Conservation (phyloP, 2,888 invertebrate species). For the Acrobasis consociella region DNA sequence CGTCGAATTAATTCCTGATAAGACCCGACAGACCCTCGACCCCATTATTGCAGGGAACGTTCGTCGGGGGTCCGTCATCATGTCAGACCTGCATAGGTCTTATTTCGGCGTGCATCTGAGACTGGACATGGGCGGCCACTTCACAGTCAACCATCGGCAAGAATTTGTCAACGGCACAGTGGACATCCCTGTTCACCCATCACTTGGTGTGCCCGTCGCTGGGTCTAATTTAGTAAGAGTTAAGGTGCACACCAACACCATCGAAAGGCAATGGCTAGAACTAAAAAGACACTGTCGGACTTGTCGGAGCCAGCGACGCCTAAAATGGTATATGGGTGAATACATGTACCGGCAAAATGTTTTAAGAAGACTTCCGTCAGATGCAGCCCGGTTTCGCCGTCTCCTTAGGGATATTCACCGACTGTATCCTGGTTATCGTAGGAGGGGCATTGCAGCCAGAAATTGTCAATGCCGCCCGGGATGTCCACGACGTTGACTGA, state of each 20-base stretch:
- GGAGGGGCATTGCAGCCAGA: background rate
- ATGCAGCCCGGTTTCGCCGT: slow-evolving; percentile 23
- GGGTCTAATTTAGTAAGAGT: background rate
- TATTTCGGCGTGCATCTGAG: too few relatives aligned
- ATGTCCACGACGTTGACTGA: too few relatives aligned
- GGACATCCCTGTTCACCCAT: slow-evolving; percentile 21
- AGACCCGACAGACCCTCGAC: too few relatives aligned
- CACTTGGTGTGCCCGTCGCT: slow-evolving; percentile 5
- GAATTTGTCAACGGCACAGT: too few relatives aligned
- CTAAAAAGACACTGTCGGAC: slow-evolving; percentile 30
- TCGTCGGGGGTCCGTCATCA: too few relatives aligned
- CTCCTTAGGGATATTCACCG: slow-evolving; percentile 18
- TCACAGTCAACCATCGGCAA: too few relatives aligned
- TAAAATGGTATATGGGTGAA: slow-evolving; percentile 35
- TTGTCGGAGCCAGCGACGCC: slow-evolving; percentile 26
- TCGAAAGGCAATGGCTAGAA: slow-evolving; percentile 22
- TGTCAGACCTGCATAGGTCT: too few relatives aligned
- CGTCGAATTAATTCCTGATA: too few relatives aligned
- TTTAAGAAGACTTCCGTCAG: too few relatives aligned
- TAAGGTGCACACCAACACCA: slow-evolving; percentile 4
- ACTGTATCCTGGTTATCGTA: background rate
- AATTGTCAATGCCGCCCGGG: too few relatives aligned
- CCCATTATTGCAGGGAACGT: too few relatives aligned
- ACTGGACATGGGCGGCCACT: too few relatives aligned
- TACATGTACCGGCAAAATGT: slow-evolving; percentile 36